phyloP scores from a whole-genome alignment of 2,888 invertebrate species.

The Priocnemis perturbator region DNA sequence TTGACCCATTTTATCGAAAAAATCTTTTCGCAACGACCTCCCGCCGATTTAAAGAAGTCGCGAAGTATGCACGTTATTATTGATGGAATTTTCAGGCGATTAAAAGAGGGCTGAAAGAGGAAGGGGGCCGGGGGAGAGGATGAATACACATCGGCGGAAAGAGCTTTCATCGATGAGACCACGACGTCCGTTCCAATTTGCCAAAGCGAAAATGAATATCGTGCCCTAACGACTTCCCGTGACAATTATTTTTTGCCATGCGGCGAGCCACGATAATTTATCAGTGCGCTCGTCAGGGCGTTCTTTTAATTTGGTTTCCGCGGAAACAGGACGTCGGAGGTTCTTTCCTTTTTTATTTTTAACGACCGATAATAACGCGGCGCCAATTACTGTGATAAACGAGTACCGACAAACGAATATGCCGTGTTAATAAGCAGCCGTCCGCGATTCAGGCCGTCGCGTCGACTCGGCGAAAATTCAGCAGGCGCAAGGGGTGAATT shows the following conservation, averaged over 20 bases:
- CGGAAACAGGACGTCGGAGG: conserved; percentile 13
- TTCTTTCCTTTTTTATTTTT: conserved; percentile 2
- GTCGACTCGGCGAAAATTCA: too few relatives aligned
- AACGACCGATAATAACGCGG: neutral
- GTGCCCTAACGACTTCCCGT: neutral
- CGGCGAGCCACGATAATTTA: conserved; percentile 7
- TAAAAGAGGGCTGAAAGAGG: too few relatives aligned
- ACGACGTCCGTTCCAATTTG: neutral
- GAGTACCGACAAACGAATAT: too few relatives aligned
- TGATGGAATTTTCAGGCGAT: too few relatives aligned
- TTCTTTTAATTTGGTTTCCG: conserved; percentile 17
- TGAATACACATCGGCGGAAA: neutral
- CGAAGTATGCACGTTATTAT: too few relatives aligned
- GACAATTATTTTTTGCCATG: neutral
- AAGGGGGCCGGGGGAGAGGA: neutral
- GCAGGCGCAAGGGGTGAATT: too few relatives aligned
- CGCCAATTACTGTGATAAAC: too few relatives aligned
- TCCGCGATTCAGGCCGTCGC: too few relatives aligned
- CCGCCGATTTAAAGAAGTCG: too few relatives aligned
- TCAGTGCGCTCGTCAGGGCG: neutral
- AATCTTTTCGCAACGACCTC: too few relatives aligned
- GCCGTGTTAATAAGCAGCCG: too few relatives aligned
- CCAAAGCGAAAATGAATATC: neutral
- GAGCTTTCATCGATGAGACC: neutral
- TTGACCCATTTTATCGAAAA: too few relatives aligned